Conservation (phyloP, 2,113 vertebrate genomes). For the Nycticorax nycticorax region DNA sequence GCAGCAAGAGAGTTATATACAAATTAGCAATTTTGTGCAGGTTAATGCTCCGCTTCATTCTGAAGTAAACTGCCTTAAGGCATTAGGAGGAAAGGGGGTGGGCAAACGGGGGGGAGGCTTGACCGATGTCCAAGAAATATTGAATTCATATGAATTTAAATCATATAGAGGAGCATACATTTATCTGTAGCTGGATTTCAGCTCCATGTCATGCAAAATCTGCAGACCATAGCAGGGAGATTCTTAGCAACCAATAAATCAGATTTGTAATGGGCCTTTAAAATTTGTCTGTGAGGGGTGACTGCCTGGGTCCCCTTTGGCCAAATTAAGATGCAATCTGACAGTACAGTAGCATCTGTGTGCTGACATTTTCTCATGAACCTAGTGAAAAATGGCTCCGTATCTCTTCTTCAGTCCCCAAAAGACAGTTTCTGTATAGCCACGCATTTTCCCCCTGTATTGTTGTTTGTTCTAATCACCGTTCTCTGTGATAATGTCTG, state of each 20-base stretch:
- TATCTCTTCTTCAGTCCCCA: slow-evolving; percentile 57
- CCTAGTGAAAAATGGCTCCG: slow-evolving; percentile 79
- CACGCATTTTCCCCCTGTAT: slow-evolving; percentile 16
- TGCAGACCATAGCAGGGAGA: slow-evolving; percentile 42
- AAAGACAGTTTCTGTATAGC: slow-evolving; percentile 62
- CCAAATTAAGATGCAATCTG: slow-evolving; percentile 75
- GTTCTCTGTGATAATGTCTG: slow-evolving; percentile 9
- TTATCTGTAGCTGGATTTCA: slow-evolving; percentile 62
- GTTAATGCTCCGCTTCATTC: slow-evolving; percentile 65
- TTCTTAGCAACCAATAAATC: slow-evolving; percentile 56
- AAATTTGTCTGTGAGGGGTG: slow-evolving; percentile 66
- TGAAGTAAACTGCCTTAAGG: slow-evolving; percentile 72
- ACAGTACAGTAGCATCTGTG: slow-evolving; percentile 69
- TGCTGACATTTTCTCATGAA: slow-evolving; percentile 79
- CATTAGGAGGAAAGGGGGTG: slow-evolving; percentile 22
- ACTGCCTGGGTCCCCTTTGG: slow-evolving; percentile 66
- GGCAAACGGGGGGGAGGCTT: neutral
- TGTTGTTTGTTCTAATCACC: slow-evolving; percentile 54
- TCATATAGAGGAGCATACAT: slow-evolving; percentile 21
- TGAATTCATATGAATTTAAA: slow-evolving; percentile 53
- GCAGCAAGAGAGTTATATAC: slow-evolving; percentile 6
- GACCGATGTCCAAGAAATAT: slow-evolving; percentile 31
- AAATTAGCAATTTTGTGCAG: slow-evolving; percentile 66
- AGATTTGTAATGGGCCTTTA: slow-evolving; percentile 72
- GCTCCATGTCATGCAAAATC: slow-evolving; percentile 31